Base-by-base conservation (phyloP, 2,888 invertebrate species). In the Aphidius colemani region DNA sequence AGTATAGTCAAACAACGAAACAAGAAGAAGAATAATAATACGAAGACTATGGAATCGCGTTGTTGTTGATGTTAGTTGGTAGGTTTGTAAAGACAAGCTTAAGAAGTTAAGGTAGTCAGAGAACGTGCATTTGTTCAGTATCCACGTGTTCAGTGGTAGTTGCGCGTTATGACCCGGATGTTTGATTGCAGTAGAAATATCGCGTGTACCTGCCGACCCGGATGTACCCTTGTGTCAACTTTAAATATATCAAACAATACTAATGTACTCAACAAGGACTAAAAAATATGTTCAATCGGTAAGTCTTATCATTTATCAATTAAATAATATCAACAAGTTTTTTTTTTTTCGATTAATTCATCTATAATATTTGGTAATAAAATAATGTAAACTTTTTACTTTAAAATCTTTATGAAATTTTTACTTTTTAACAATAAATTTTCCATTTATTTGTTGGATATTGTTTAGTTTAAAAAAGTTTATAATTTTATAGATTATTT, bases 151-250 rank as follows among this genome's bases (percentile, higher is more conserved):
- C 80, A 79, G 80, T 79, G 78, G 67, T 79, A 78, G 81, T 80
- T 78, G 80, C 82, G 81, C 81, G 81, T 81, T 82, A 82, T 82
- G 82, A 82, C 82, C 82, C 82, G 82, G 82, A 82, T 81, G 81
- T 82, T 81, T 80, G 81, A 82, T 81, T 77, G 80, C 79, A 78
- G 77, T 78, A 76, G 81, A 77, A 79, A 80, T 80, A 80, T 80
- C 77, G 79, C 79, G 78, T 77, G 78, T 79, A 80, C 79, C 78
- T 77, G 80, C 78, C 80, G 77, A 79, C 78, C 80, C 79, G 78
- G 78, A 80, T 79, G 77, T 78, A 75, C 77, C 74, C 18, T 45
- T 46, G 10, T 39, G 39, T 13, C 39, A 57, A 30, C 5, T 57
- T 57, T 57, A 46, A 46, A 39, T 69, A 69, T 75, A 74, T 57